phyloP scores from a whole-genome alignment of 2,113 vertebrate genomes.

The Halichoerus grypus region DNA sequence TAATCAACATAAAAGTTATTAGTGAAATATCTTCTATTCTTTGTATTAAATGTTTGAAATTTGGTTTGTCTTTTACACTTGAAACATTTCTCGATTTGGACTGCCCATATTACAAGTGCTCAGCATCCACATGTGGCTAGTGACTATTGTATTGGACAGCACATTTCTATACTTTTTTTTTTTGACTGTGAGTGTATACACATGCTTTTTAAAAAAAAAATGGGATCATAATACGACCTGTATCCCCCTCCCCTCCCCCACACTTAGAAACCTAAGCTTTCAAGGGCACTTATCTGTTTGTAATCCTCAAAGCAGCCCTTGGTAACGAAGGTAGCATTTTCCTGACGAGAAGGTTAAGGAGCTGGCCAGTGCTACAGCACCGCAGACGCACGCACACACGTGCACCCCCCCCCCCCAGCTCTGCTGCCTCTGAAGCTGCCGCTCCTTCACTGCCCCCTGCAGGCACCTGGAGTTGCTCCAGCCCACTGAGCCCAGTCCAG shows the following conservation, averaged over 20 bases:
- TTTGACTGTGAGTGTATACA: not conserved
- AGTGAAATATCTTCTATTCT: not conserved
- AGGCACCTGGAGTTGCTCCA: not conserved
- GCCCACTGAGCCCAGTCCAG: not conserved
- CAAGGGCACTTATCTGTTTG: not conserved
- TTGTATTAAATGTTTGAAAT: not conserved
- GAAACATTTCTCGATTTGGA: not conserved
- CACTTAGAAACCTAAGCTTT: conserved; percentile 4
- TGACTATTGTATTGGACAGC: not conserved
- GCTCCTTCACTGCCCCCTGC: not conserved
- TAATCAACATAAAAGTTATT: not conserved
- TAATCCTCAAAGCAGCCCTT: not conserved
- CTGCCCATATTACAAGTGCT: not conserved
- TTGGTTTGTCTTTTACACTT: not conserved
- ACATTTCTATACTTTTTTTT: not conserved
- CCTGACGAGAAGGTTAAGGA: not conserved
- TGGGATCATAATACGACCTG: not conserved
- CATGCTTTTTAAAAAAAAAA: not conserved
- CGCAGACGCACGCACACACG: not conserved
- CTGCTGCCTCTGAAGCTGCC: not conserved
- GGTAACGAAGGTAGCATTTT: not conserved
- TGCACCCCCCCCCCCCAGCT: not conserved
- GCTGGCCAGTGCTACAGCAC: accelerated
- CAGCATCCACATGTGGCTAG: not conserved
- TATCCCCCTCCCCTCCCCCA: not conserved